Evolutionary conservation across 2,113 vertebrate species (phyloP).

Genomic region (Colossoma macropomum): DNA sequence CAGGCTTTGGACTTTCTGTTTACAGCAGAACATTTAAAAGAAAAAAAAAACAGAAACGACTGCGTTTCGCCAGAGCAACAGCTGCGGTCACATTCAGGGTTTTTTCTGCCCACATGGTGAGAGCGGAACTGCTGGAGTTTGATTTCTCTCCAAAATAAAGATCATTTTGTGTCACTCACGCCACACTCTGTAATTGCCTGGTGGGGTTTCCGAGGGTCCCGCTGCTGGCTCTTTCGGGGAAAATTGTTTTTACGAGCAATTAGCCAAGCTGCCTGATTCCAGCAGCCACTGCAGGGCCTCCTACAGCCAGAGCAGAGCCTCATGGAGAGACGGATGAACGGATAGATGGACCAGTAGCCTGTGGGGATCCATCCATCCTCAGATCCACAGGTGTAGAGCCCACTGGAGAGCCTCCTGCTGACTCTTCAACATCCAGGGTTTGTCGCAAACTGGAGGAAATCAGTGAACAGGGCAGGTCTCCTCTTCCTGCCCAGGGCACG

Average conservation of each 20-base stretch:
- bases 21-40: background rate
- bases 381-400: background rate
- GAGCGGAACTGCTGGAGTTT: constrained; percentile 6
- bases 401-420: no score
- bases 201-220: constrained; percentile 29
- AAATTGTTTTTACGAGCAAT: constrained; percentile 46
- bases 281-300: background rate
- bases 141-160: constrained; percentile 16
- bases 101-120: background rate
- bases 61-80: background rate
- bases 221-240: constrained; percentile 20
- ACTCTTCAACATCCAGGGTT: no score
- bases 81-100: background rate
- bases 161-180: background rate
- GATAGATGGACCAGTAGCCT: background rate
- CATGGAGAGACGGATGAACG: background rate
- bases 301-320: background rate
- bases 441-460: no score
- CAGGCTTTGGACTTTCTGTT: constrained; percentile 8
- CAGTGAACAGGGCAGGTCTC: no score
- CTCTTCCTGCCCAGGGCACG: no score
- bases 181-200: constrained; percentile 18
- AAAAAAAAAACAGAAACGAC: background rate
- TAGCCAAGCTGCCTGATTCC: constrained; percentile 51
- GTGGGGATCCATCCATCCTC: background rate